Conservation (phyloP, 2,113 vertebrate genomes). For the Candoia aspera region DNA sequence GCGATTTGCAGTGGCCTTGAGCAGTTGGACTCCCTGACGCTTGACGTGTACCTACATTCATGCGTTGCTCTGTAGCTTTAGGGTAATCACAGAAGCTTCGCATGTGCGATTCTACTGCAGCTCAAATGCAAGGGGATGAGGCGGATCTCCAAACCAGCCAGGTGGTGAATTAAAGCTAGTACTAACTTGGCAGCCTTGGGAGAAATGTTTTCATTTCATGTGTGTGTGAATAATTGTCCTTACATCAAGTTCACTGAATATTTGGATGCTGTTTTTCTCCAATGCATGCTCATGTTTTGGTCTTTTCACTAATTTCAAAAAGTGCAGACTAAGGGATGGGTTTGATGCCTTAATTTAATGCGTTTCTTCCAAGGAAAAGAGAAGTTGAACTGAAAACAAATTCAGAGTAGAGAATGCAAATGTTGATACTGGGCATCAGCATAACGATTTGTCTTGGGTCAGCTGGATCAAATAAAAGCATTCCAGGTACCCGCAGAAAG, state of each 20-base stretch:
- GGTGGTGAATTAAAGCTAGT: not conserved
- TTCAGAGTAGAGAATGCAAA: not conserved
- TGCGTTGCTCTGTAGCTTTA: not conserved
- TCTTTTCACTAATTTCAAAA: constrained; percentile 8
- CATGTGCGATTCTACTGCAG: too few species aligned
- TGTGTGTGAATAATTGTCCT: not conserved
- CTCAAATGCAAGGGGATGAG: constrained; percentile 29
- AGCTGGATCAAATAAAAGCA: constrained; percentile 26
- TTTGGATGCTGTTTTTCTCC: not conserved
- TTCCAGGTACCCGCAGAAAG: constrained; percentile 26
- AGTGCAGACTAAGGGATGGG: not conserved
- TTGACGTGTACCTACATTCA: not conserved
- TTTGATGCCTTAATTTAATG: constrained; percentile 26
- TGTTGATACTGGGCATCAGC: constrained; percentile 5
- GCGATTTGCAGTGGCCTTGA: not conserved
- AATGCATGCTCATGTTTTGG: constrained; percentile 1
- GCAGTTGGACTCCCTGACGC: not conserved
- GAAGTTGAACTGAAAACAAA: constrained; percentile 46
- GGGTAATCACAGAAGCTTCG: constrained; percentile 28
- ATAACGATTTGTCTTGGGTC: constrained; percentile 15
- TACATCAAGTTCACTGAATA: not conserved
- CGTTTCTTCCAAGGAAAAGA: constrained; percentile 38
- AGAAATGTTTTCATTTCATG: constrained; percentile 15
- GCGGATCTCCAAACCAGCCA: not conserved
- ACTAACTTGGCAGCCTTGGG: not conserved